Evolutionary conservation across 2,888 invertebrate genomes (phyloP).

Genomic region (Proisotoma minuta): DNA sequence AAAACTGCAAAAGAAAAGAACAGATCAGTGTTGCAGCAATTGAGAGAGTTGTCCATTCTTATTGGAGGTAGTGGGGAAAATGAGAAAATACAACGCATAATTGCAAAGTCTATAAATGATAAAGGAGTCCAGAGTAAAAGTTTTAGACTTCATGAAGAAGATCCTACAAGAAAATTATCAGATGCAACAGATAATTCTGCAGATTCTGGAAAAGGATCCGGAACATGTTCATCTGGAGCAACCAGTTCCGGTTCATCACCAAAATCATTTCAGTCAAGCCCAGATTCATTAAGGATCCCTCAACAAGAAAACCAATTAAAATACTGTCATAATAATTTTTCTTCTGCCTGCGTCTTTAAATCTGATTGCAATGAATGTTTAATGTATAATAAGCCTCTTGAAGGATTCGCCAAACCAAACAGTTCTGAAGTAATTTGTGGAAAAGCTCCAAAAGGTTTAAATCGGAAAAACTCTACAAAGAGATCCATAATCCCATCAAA

Average conservation of each 20-base stretch:
- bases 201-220: slow-evolving; percentile 45
- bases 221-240: slow-evolving; percentile 19
- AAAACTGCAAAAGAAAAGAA: slow-evolving; percentile 14
- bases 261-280: slow-evolving; percentile 22
- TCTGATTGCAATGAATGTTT: slow-evolving; percentile 35
- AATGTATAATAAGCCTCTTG: slow-evolving; percentile 8
- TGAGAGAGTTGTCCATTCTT: slow-evolving; percentile 38
- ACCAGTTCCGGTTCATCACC: slow-evolving; percentile 16
- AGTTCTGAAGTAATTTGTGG: slow-evolving; percentile 31
- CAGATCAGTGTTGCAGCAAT: slow-evolving; percentile 40
- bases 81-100: too few species aligned
- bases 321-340: slow-evolving; percentile 16
- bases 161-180: slow-evolving; percentile 30
- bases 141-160: slow-evolving; percentile 8
- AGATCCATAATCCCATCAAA: not conserved
- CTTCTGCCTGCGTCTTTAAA: slow-evolving; percentile 22
- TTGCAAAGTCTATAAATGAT: not conserved
- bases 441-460: not conserved
- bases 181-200: slow-evolving; percentile 38
- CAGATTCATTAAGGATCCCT: slow-evolving; percentile 11
- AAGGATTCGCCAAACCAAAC: slow-evolving; percentile 26
- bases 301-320: slow-evolving; percentile 13
- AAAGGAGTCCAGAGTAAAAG: not conserved
- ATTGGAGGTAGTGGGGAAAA: slow-evolving; percentile 29
- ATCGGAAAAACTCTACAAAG: not conserved